Conservation (phyloP, 2,797 vertebrate species). For the Kryptopterus vitreolus region DNA sequence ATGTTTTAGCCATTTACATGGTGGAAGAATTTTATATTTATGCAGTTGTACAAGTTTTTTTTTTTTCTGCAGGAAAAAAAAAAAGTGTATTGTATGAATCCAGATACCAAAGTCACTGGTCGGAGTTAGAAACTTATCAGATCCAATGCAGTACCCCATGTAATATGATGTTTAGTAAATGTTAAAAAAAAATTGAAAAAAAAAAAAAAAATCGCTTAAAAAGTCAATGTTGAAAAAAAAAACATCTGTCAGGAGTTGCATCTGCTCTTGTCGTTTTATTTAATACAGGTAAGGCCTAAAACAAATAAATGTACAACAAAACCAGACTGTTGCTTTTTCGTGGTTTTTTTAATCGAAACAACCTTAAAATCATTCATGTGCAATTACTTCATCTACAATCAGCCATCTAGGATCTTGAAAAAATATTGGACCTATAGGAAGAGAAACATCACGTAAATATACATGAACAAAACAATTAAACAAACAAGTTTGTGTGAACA, state of each 20-base stretch:
- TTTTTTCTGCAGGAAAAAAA: constrained; percentile 89
- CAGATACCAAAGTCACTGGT: constrained; percentile 99
- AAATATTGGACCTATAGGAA: constrained; percentile 90
- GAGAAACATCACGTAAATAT: constrained; percentile 13
- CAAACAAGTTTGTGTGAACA: neutral
- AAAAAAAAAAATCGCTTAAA: too few species aligned
- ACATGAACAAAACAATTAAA: neutral
- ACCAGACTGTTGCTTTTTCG: constrained; percentile 64
- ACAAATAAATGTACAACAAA: constrained; percentile 78
- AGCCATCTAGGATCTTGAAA: constrained; percentile 90
- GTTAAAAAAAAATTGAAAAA: too few species aligned
- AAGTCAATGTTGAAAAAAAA: constrained; percentile 91
- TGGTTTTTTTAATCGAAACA: constrained; percentile 39
- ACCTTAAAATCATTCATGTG: constrained; percentile 57
- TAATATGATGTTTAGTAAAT: constrained; percentile 89
- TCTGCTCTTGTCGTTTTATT: constrained; percentile 95
- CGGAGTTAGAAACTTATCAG: constrained; percentile 88
- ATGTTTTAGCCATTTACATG: constrained; percentile 99
- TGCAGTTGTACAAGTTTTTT: constrained; percentile 99
- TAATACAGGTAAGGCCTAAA: constrained; percentile 93
- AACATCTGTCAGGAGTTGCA: constrained; percentile 88
- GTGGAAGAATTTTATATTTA: constrained; percentile 99
- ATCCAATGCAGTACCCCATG: constrained; percentile 95
- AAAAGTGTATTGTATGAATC: constrained; percentile 96
- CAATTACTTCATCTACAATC: constrained; percentile 60